These are phyloP conservation scores for Oscheius onirici DNA, from an alignment of 2,888 invertebrate genomes.

Conservation along the genomic window DNA sequence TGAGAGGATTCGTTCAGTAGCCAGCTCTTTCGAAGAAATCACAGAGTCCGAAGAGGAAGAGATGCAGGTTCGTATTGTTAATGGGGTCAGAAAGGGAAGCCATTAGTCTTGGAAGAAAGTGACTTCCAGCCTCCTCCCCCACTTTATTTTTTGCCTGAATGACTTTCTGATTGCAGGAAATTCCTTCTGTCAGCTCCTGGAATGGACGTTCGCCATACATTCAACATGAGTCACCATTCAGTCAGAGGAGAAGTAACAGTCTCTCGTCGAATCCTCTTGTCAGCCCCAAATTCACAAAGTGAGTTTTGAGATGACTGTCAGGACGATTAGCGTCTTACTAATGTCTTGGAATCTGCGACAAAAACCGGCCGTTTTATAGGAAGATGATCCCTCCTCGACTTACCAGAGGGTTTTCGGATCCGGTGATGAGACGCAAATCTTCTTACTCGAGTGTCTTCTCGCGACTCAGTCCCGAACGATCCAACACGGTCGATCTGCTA, in stretches of 20 bases:
- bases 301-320: background rate
- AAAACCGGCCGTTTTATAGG: conserved; percentile 28
- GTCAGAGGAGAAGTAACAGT: conserved; percentile 29
- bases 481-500: conserved; percentile 40
- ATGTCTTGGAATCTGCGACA: background rate
- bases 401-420: conserved; percentile 51
- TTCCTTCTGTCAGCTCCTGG: conserved; percentile 15
- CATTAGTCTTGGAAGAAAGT: background rate
- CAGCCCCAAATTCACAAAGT: conserved; percentile 31
- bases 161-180: conserved; percentile 19
- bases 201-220: conserved; percentile 31
- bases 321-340: background rate
- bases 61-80: conserved; percentile 41
- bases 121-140: conserved; percentile 1
- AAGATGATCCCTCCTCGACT: conserved; percentile 45
- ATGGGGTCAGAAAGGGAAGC: too few relatives aligned
- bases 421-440: conserved; percentile 45
- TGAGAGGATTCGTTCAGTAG: conserved; percentile 41
- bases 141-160: conserved; percentile 6
- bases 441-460: conserved; percentile 35
- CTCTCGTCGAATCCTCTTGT: conserved; percentile 26
- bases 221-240: conserved; percentile 30
- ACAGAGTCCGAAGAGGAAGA: conserved; percentile 53
- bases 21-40: conserved; percentile 53
- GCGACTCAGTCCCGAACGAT: conserved; percentile 24